Conservation (phyloP, 2,888 invertebrate genomes). For the Nymphalis polychloros region DNA sequence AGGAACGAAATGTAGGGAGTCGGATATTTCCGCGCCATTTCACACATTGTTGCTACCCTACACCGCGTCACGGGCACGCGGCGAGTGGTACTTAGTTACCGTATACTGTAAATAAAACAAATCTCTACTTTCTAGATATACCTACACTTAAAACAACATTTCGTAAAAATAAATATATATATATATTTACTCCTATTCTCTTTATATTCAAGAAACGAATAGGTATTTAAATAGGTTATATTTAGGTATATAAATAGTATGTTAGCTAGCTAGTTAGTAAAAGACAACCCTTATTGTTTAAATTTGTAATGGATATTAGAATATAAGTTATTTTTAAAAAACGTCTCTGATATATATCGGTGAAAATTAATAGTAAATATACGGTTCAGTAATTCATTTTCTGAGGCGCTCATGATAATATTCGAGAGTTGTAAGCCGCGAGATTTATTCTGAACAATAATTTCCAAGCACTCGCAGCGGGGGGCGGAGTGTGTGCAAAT, state of each 20-base stretch:
- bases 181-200: background rate
- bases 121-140: conserved; percentile 6
- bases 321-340: too few species aligned
- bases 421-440: conserved; percentile 28
- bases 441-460: conserved; percentile 35
- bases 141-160: background rate
- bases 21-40: conserved; percentile 78
- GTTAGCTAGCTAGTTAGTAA: too few species aligned
- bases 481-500: conserved; percentile 32
- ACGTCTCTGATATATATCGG: background rate
- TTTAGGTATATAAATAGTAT: too few species aligned
- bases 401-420: conserved; percentile 11
- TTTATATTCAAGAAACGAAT: background rate
- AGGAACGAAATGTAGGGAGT: conserved; percentile 75
- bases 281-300: too few species aligned
- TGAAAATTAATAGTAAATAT: conserved; percentile 15
- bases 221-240: too few species aligned
- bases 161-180: background rate
- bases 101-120: conserved; percentile 29
- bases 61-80: conserved; percentile 63
- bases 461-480: conserved; percentile 34
- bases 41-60: conserved; percentile 75
- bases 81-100: conserved; percentile 38
- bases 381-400: conserved; percentile 3
- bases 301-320: too few species aligned